Evolutionary conservation across 2,888 invertebrate species (phyloP).

Genomic region (Caenorhabditis wallacei): DNA sequence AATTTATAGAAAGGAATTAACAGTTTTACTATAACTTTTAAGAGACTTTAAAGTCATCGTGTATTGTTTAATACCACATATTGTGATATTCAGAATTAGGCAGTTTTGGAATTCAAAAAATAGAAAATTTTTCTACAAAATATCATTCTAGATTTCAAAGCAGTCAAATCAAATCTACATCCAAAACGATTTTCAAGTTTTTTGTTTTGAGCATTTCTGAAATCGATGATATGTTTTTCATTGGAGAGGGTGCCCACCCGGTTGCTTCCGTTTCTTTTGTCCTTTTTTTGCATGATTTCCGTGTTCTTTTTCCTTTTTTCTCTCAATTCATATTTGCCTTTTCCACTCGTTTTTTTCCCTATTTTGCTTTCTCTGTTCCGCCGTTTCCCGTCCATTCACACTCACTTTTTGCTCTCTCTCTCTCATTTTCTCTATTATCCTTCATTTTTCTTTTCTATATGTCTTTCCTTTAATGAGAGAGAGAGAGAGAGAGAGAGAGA

Average conservation of each 20-base stretch:
- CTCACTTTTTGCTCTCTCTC: constrained; percentile 33
- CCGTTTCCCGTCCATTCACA: constrained; percentile 31
- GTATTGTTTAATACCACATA: too few relatives aligned
- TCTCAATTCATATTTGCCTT: constrained; percentile 39
- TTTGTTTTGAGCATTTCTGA: not conserved
- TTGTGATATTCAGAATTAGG: too few relatives aligned
- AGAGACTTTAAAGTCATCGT: too few relatives aligned
- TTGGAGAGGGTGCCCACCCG: constrained; percentile 11
- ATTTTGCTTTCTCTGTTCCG: constrained; percentile 39
- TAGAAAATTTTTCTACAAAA: too few relatives aligned
- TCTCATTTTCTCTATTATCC: not conserved
- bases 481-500: constrained; percentile 1
- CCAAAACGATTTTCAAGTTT: too few relatives aligned
- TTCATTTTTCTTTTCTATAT: constrained; percentile 6
- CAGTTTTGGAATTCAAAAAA: too few relatives aligned
- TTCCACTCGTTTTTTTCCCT: constrained; percentile 21
- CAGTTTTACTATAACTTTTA: too few relatives aligned
- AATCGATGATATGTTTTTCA: constrained; percentile 4
- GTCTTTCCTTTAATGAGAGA: constrained; percentile 24
- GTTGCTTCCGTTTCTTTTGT: constrained; percentile 18
- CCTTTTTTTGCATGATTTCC: constrained; percentile 31
- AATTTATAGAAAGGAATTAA: too few relatives aligned
- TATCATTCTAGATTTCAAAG: too few relatives aligned
- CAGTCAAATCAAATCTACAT: too few relatives aligned
- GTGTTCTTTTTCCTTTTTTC: constrained; percentile 16